These are phyloP conservation scores for Actinemys pallida DNA, from an alignment of 2,113 vertebrate species.

Conservation along the genomic window DNA sequence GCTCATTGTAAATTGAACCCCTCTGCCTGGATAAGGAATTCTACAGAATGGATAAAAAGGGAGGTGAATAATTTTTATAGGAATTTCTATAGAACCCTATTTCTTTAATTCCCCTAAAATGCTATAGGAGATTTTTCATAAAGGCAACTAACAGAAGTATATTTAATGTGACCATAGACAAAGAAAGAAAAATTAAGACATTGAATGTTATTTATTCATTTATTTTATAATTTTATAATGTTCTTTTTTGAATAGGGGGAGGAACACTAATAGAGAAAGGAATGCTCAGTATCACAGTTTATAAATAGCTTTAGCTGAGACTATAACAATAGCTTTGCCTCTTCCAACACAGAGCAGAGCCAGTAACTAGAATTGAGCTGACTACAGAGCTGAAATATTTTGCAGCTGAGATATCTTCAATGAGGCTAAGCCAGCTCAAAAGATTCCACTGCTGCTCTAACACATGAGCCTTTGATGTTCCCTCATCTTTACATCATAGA, in stretches of 20 bases:
- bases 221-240: constrained; percentile 34
- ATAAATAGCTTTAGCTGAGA: constrained; percentile 70
- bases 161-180: constrained; percentile 55
- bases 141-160: constrained; percentile 1
- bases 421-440: constrained; percentile 81
- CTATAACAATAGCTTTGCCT: constrained; percentile 65
- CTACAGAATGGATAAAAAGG: neutral
- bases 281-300: constrained; percentile 17
- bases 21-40: neutral
- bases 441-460: constrained; percentile 81
- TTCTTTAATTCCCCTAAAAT: constrained; percentile 33
- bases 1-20: neutral
- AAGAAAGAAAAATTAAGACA: neutral
- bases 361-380: constrained; percentile 60
- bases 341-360: constrained; percentile 44
- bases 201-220: neutral
- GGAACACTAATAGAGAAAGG: constrained; percentile 22
- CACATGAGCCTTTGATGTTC: constrained; percentile 91
- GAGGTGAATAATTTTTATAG: neutral
- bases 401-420: constrained; percentile 80
- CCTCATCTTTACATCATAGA: constrained; percentile 93
- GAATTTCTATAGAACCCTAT: neutral
- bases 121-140: neutral
- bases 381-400: constrained; percentile 71
- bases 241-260: constrained; percentile 37